Evolutionary conservation across 2,797 vertebrate genomes (phyloP).

Genomic region (Malurus splendens): DNA sequence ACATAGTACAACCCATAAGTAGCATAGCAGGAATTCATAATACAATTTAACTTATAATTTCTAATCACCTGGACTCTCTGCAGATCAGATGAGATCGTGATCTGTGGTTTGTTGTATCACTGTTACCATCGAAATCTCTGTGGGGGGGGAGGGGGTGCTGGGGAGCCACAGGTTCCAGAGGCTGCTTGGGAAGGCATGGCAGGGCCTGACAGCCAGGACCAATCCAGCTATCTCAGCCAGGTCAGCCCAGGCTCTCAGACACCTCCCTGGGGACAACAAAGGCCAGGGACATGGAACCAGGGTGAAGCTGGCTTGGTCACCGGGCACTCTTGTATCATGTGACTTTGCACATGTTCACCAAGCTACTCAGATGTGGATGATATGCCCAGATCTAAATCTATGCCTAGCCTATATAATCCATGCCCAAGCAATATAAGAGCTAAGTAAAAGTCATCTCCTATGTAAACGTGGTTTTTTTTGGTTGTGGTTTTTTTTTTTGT

Average conservation of each 20-base stretch:
- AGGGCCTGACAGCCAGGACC: background rate
- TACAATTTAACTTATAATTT: background rate
- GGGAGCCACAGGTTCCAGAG: background rate
- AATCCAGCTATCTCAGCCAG: background rate
- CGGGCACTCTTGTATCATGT: background rate
- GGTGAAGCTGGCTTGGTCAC: background rate
- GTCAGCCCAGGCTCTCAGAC: background rate
- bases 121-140: background rate
- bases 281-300: background rate
- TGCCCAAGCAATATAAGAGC: background rate
- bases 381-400: background rate
- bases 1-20: background rate
- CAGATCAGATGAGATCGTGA: background rate
- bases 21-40: background rate
- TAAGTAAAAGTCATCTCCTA: background rate
- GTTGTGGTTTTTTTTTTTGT: background rate
- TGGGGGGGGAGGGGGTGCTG: background rate
- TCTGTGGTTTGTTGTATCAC: background rate
- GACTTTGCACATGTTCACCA: background rate
- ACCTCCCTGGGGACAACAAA: background rate
- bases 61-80: background rate
- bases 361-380: too few species aligned
- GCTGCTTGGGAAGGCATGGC: background rate
- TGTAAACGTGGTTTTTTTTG: background rate
- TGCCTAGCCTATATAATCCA: background rate